Percentiles rank a stretch among this genome's conserved stretches.
These are phyloP conservation scores for Diarsia rubi DNA, from an alignment of 2,888 invertebrate species.

Conservation along the genomic window DNA sequence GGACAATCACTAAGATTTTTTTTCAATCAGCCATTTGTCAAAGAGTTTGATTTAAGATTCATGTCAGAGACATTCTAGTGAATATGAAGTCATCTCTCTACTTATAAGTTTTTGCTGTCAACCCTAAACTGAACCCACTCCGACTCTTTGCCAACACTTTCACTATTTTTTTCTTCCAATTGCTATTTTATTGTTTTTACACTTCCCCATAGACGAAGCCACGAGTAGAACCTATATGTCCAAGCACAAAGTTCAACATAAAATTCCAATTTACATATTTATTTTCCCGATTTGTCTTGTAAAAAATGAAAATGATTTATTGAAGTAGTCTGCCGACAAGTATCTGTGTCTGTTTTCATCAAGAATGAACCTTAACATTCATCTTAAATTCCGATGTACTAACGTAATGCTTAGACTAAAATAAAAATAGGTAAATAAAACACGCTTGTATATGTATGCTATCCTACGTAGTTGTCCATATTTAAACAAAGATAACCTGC, in stretches of 20 bases:
- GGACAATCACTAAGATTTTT: neutral
- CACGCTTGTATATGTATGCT: slow-evolving; percentile 7
- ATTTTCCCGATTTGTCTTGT: neutral
- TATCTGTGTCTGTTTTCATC: slow-evolving; percentile 11
- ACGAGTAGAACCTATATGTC: slow-evolving; percentile 3
- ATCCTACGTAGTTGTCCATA: neutral
- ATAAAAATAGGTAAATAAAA: slow-evolving; percentile 13
- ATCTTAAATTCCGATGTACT: slow-evolving; percentile 35
- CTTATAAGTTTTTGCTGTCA: neutral
- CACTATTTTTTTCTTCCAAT: neutral
- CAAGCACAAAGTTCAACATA: slow-evolving; percentile 7
- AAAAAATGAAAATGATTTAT: slow-evolving; percentile 26
- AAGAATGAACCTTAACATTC: slow-evolving; percentile 4
- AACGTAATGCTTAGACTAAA: slow-evolving; percentile 31
- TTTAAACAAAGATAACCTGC: neutral
- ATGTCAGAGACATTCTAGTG: neutral
- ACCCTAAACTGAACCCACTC: neutral
- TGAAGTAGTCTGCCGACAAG: slow-evolving; percentile 15
- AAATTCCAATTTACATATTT: slow-evolving; percentile 5
- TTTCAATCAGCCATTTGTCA: neutral
- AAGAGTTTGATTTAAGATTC: neutral
- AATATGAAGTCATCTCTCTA: too few relatives aligned
- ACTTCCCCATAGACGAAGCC: neutral
- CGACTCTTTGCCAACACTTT: neutral
- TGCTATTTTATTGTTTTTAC: neutral